Percentiles rank a stretch among this genome's conserved stretches.
phyloP scores from a whole-genome alignment of 2,797 vertebrate species.

The Notolepis coatsorum region DNA sequence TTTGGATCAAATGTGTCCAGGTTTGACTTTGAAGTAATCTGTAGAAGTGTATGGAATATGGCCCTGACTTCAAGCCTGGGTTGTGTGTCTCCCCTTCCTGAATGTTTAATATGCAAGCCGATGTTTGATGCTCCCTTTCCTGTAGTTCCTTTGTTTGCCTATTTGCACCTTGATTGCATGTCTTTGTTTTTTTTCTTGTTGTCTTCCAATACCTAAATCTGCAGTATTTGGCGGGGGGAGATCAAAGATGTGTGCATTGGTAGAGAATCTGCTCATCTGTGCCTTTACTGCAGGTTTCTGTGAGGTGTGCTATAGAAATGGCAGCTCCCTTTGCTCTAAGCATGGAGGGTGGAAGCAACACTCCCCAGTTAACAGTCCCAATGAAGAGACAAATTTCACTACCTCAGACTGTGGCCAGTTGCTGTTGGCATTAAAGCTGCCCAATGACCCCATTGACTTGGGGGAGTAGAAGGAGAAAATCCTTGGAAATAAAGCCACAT shows the following conservation, averaged over 20 bases:
- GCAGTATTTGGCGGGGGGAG: conserved; percentile 77
- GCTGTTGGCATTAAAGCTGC: conserved; percentile 19
- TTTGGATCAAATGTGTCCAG: background rate
- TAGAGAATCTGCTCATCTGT: conserved; percentile 60
- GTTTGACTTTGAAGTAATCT: background rate
- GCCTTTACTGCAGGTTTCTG: conserved; percentile 81
- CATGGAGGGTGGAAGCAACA: conserved; percentile 76
- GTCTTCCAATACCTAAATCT: conserved; percentile 70
- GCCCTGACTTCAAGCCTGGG: conserved; percentile 62
- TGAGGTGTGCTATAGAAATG: conserved; percentile 68
- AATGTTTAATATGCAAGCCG: conserved; percentile 63
- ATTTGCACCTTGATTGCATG: conserved; percentile 80
- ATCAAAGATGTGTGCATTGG: conserved; percentile 62
- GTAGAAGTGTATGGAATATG: conserved; percentile 76
- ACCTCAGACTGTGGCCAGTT: conserved; percentile 10
- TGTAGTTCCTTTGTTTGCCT: conserved; percentile 63
- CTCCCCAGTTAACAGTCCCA: conserved; percentile 86
- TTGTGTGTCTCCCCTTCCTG: conserved; percentile 62
- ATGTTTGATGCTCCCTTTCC: conserved; percentile 64
- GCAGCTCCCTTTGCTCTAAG: conserved; percentile 74
- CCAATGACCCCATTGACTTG: conserved; percentile 19
- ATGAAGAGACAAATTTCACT: conserved; percentile 42
- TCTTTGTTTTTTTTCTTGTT: conserved; percentile 61
- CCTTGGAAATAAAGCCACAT: conserved; percentile 21
- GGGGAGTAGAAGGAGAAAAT: conserved; percentile 14